These are phyloP conservation scores for Latrodectus geometricus DNA, from an alignment of 1,140 invertebrate species.

Conservation along the genomic window DNA sequence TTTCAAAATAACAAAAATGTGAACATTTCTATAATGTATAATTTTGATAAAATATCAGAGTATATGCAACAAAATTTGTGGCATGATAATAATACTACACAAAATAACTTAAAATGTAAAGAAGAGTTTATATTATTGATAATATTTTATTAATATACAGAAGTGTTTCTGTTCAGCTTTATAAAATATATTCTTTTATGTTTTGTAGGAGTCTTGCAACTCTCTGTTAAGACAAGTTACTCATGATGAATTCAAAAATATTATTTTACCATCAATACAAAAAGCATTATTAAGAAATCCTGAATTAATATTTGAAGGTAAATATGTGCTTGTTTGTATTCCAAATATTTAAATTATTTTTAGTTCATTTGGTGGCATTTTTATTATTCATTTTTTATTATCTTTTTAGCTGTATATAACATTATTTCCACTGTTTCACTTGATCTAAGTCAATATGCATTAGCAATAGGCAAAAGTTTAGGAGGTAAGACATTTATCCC, in stretches of 20 bases:
- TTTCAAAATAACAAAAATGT: too few species aligned
- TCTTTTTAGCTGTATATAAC: slow-evolving; percentile 76
- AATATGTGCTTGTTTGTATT: slow-evolving; percentile 4
- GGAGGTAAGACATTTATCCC: slow-evolving; percentile 73
- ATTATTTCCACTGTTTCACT: slow-evolving; percentile 79
- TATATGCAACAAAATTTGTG: too few species aligned
- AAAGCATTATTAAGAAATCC: slow-evolving; percentile 94
- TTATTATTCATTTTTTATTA: slow-evolving; percentile 33
- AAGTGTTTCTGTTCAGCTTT: not conserved
- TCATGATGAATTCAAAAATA: slow-evolving; percentile 81
- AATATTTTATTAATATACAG: too few species aligned
- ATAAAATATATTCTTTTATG: not conserved
- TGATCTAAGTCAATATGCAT: slow-evolving; percentile 83
- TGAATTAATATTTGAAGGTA: slow-evolving; percentile 83
- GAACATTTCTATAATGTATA: too few species aligned
- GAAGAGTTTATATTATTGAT: too few species aligned
- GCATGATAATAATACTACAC: too few species aligned
- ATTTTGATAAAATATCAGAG: too few species aligned
- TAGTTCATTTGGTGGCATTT: slow-evolving; percentile 6
- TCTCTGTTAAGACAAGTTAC: slow-evolving; percentile 75
- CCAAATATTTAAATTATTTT: not conserved
- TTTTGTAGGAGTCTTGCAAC: slow-evolving; percentile 73
- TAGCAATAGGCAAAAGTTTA: slow-evolving; percentile 85
- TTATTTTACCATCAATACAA: slow-evolving; percentile 85
- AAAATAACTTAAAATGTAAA: too few species aligned